Conservation (phyloP, 2,113 vertebrate genomes). For the Phalacrocorax pelagicus region DNA sequence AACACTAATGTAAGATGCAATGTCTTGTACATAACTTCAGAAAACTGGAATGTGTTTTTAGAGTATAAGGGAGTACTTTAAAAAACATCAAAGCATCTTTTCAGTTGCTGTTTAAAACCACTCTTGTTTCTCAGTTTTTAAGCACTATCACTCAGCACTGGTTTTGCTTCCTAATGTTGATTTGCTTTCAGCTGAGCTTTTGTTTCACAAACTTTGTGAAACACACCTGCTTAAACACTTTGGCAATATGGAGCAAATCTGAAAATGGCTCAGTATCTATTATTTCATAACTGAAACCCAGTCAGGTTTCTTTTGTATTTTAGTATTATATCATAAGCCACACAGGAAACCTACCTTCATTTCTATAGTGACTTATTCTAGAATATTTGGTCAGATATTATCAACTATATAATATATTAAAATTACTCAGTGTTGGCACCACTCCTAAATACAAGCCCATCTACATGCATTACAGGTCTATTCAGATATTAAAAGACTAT, state of each 20-base stretch:
- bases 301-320: slow-evolving; percentile 56
- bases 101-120: slow-evolving; percentile 60
- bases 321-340: slow-evolving; percentile 31
- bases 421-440: slow-evolving; percentile 61
- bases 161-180: slow-evolving; percentile 66
- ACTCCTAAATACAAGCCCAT: slow-evolving; percentile 14
- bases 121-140: slow-evolving; percentile 48
- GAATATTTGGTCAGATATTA: slow-evolving; percentile 46
- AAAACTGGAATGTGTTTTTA: background rate
- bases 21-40: background rate
- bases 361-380: slow-evolving; percentile 54
- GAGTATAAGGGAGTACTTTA: background rate
- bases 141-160: slow-evolving; percentile 61
- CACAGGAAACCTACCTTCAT: slow-evolving; percentile 66
- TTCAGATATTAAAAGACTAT: background rate
- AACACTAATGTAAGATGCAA: background rate
- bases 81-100: slow-evolving; percentile 31
- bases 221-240: slow-evolving; percentile 48
- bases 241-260: slow-evolving; percentile 42
- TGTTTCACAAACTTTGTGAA: slow-evolving; percentile 60
- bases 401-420: slow-evolving; percentile 43
- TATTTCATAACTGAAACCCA: slow-evolving; percentile 71
- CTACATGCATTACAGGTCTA: background rate
- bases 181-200: slow-evolving; percentile 55
- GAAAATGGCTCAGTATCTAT: slow-evolving; percentile 63